Percentiles rank a stretch among this genome's conserved stretches.
Conservation (phyloP, 2,888 invertebrate genomes). For the Lithosia quadra region DNA sequence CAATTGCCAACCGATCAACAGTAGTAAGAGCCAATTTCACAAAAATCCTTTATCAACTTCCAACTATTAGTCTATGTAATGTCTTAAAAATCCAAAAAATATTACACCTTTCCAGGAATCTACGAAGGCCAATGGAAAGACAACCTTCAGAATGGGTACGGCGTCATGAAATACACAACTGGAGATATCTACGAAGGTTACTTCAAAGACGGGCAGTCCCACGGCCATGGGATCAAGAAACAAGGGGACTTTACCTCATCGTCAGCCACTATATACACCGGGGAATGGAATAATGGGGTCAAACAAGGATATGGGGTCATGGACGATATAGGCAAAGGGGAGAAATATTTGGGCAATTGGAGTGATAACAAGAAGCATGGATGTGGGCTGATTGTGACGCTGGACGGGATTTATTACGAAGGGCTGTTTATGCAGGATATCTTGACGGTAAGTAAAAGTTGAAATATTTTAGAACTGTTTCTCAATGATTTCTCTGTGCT, state of each 20-base stretch:
- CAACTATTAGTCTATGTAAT: not conserved
- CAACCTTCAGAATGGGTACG: constrained; percentile 94
- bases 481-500: no score
- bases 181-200: constrained; percentile 95
- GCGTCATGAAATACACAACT: constrained; percentile 90
- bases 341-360: constrained; percentile 97
- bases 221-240: constrained; percentile 94
- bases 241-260: constrained; percentile 93
- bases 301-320: constrained; percentile 96
- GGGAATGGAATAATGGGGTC: constrained; percentile 93
- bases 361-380: constrained; percentile 94
- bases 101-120: constrained; percentile 75
- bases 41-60: not conserved
- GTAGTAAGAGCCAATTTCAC: no score
- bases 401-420: constrained; percentile 97
- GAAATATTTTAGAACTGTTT: not conserved
- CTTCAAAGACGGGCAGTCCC: constrained; percentile 93
- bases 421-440: constrained; percentile 94
- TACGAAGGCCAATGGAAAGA: constrained; percentile 95
- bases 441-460: constrained; percentile 87
- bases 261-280: constrained; percentile 94
- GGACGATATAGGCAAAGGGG: constrained; percentile 94
- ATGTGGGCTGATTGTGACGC: constrained; percentile 94
- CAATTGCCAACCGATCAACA: not conserved
- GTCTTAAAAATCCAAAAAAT: not conserved